Percentiles rank a stretch among this genome's conserved stretches.
phyloP scores from a whole-genome alignment of 2,888 invertebrate species.

The Nomada flava region DNA sequence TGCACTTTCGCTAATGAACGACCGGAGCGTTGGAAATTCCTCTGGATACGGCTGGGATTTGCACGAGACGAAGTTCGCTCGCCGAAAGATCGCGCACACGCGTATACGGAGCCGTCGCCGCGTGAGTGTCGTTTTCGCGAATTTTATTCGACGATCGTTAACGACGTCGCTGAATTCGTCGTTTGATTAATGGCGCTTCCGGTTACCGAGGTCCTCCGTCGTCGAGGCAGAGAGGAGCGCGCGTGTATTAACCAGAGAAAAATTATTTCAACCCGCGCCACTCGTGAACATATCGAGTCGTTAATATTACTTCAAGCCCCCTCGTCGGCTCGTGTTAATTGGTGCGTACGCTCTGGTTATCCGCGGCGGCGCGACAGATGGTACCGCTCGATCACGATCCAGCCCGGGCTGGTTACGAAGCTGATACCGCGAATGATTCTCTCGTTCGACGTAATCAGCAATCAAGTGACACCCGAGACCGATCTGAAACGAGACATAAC shows the following conservation, averaged over 20 bases:
- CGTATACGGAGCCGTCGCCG: too few relatives aligned
- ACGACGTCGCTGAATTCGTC: neutral
- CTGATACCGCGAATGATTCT: neutral
- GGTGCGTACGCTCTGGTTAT: neutral
- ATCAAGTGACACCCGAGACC: constrained; percentile 29
- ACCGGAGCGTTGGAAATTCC: too few relatives aligned
- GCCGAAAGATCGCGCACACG: too few relatives aligned
- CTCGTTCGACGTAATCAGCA: constrained; percentile 4
- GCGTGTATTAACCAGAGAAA: constrained; percentile 18
- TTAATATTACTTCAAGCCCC: constrained; percentile 37
- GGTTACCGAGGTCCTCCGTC: neutral
- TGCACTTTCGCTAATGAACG: too few relatives aligned
- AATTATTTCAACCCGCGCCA: neutral
- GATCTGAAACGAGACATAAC: constrained; percentile 1
- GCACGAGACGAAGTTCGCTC: too few relatives aligned
- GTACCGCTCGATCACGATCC: neutral
- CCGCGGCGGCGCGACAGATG: neutral
- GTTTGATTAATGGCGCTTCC: constrained; percentile 11
- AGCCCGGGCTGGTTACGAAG: neutral
- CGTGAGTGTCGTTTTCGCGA: neutral
- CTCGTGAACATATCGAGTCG: constrained; percentile 41
- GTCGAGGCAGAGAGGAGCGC: neutral
- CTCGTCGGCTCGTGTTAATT: constrained; percentile 25
- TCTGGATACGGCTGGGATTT: too few relatives aligned
- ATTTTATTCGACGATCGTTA: constrained; percentile 5